Evolutionary conservation across 2,888 invertebrate species (phyloP).

Genomic region (Celastrina argiolus): DNA sequence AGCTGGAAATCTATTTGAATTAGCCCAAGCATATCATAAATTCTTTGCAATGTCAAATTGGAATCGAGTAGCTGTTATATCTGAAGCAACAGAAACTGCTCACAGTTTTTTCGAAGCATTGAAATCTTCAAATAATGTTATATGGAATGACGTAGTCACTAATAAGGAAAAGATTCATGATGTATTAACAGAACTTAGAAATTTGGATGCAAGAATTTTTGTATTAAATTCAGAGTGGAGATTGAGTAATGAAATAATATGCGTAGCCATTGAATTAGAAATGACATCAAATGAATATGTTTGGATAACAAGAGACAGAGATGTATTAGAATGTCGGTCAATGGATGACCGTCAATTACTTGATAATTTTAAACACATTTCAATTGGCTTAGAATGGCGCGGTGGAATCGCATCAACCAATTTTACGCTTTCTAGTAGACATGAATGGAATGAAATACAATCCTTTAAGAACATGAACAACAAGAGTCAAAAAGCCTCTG

Average conservation of each 20-base stretch:
- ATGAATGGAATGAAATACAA: not conserved
- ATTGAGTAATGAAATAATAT: conserved; percentile 82
- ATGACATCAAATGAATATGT: conserved; percentile 65
- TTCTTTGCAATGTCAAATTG: conserved; percentile 64
- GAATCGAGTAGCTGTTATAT: conserved; percentile 85
- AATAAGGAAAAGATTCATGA: conserved; percentile 20
- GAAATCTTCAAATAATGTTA: not conserved
- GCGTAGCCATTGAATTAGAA: conserved; percentile 57
- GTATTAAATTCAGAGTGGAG: conserved; percentile 86
- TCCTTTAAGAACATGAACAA: not conserved
- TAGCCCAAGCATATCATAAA: conserved; percentile 32
- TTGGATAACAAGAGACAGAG: conserved; percentile 48
- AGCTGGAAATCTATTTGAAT: conserved; percentile 32
- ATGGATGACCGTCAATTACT: not conserved
- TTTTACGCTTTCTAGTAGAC: not conserved
- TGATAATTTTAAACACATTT: not conserved
- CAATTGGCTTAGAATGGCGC: conserved; percentile 5
- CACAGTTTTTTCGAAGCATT: conserved; percentile 27
- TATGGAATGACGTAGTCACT: conserved; percentile 22
- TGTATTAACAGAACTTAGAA: conserved; percentile 31
- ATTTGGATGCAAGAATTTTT: conserved; percentile 82
- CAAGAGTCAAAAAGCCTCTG: not conserved
- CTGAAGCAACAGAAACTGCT: conserved; percentile 64
- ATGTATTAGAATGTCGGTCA: conserved; percentile 3
- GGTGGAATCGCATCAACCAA: not conserved